Evolutionary conservation across 2,797 vertebrate genomes (phyloP), one percentile per base, ranked within the genome.

Genomic region (Sebastes itinus): DNA sequence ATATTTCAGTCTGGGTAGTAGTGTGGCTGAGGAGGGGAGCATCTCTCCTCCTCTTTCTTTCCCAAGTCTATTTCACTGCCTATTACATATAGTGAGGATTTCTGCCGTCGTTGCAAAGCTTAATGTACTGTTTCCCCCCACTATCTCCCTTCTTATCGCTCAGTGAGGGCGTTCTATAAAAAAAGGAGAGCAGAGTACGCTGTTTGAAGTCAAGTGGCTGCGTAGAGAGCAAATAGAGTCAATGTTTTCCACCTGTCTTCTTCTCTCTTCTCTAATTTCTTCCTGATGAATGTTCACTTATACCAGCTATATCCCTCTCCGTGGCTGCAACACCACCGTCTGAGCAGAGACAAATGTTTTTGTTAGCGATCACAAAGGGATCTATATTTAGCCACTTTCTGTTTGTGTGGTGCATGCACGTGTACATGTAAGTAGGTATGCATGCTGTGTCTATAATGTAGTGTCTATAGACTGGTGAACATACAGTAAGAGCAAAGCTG

Each of bases 201-300:
- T 61, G 78, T 91, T 91, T 88, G 83, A 90, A 89, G 91, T 88
- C 73, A 89, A 83, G 75, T 86, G 60, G 76, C 76, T 67, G 64
- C 25, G 46, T 77, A 85, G 88, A 89, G 86, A 85, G 66, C 78
- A 90, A 92, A 88, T n/a, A 78, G 42, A 86, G 68, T 77, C 27
- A 3, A 83, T 84, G 90, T 85, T 87, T 91, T 90, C 86, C 87
- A 87, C 85, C 86, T 85, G 83, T 82, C 78, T 77, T 38, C 8
- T 54, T 73, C 65, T 79, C 54, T 75, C n/a, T 84, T 87, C 64
- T 78, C 59, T 86, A 71, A 89, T 88, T 88, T 84, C 69, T 73
- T 72, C 62, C 80, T 77, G 76, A 81, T 78, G 69, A 81, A 89
- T 75, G 78, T 75, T 88, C 63, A 61, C 72, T 82, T 79, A 65